Evolutionary conservation across 2,888 invertebrate species (phyloP).

Genomic region (Smittia aterrima): DNA sequence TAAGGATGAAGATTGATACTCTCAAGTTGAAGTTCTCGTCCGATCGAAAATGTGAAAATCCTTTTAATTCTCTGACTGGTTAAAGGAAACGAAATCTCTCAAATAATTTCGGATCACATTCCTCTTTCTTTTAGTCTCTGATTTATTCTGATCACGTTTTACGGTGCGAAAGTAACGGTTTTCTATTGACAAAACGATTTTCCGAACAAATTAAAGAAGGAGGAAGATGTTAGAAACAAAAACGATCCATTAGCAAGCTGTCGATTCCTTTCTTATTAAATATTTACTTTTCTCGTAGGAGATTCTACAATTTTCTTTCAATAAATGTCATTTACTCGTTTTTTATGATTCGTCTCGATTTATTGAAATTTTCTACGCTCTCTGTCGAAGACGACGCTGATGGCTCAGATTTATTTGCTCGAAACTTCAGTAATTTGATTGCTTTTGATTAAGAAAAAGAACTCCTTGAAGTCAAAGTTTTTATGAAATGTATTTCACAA

Average conservation of each 20-base stretch:
- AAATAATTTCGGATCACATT: slow-evolving; percentile 26
- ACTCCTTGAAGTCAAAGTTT: not conserved
- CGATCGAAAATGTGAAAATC: slow-evolving; percentile 29
- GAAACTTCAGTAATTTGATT: slow-evolving; percentile 20
- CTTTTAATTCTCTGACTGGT: slow-evolving; percentile 37
- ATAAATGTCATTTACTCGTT: not conserved
- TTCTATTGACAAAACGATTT: slow-evolving; percentile 35
- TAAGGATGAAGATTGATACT: slow-evolving; percentile 4
- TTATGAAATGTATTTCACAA: not conserved
- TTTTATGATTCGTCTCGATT: not conserved
- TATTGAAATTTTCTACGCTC: not conserved
- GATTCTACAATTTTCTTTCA: slow-evolving; percentile 8
- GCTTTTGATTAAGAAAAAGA: not conserved
- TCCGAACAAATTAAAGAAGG: slow-evolving; percentile 21
- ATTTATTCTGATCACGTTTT: slow-evolving; percentile 29
- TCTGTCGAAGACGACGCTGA: not conserved
- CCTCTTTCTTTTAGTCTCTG: not conserved
- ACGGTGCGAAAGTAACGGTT: slow-evolving; percentile 21
- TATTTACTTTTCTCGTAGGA: not conserved
- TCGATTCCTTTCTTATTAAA: slow-evolving; percentile 27
- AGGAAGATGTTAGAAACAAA: slow-evolving; percentile 10
- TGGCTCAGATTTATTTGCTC: not conserved
- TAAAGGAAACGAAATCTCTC: slow-evolving; percentile 8
- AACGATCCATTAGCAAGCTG: slow-evolving; percentile 36
- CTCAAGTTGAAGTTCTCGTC: not conserved